These are phyloP conservation scores for Eretmocerus hayati DNA, from an alignment of 2,888 invertebrate species.

Conservation along the genomic window DNA sequence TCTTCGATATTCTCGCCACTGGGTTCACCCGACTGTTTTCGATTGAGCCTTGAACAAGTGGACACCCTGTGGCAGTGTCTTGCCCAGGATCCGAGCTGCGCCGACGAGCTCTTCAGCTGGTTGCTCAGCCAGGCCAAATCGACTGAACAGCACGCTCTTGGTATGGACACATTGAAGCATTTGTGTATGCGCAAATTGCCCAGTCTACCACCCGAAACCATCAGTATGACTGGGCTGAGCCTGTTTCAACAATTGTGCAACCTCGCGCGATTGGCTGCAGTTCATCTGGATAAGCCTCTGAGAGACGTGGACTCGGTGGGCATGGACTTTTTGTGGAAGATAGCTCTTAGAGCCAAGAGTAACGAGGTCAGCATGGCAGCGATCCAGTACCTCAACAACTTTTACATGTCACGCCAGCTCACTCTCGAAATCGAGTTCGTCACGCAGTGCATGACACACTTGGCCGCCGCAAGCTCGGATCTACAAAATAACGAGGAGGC, in stretches of 20 bases:
- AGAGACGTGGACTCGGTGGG: constrained; percentile 59
- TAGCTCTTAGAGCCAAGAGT: constrained; percentile 81
- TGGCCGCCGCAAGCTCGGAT: constrained; percentile 75
- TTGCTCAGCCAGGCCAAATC: constrained; percentile 84
- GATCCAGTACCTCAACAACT: constrained; percentile 88
- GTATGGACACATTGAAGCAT: constrained; percentile 78
- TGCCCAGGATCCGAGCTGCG: constrained; percentile 78
- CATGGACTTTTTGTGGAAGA: constrained; percentile 92
- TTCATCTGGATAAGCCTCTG: constrained; percentile 49
- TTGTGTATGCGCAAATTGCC: constrained; percentile 85
- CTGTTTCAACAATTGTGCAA: constrained; percentile 87
- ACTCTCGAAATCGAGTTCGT: constrained; percentile 91
- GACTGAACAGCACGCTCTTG: constrained; percentile 85
- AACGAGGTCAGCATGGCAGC: constrained; percentile 94
- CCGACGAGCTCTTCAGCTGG: constrained; percentile 92
- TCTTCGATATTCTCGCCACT: constrained; percentile 86
- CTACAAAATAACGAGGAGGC: constrained; percentile 54
- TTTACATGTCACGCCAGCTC: constrained; percentile 87
- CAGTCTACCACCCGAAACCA: constrained; percentile 77
- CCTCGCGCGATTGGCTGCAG: constrained; percentile 74
- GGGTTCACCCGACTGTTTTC: constrained; percentile 84
- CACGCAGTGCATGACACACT: constrained; percentile 85
- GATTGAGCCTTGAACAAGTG: constrained; percentile 78
- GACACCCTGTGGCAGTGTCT: constrained; percentile 88
- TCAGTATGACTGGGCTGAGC: constrained; percentile 86